Evolutionary conservation across 92 coral and sea anemone species (phyloP), one percentile per base, ranked within the genome.

Genomic region (Metridium senile): DNA sequence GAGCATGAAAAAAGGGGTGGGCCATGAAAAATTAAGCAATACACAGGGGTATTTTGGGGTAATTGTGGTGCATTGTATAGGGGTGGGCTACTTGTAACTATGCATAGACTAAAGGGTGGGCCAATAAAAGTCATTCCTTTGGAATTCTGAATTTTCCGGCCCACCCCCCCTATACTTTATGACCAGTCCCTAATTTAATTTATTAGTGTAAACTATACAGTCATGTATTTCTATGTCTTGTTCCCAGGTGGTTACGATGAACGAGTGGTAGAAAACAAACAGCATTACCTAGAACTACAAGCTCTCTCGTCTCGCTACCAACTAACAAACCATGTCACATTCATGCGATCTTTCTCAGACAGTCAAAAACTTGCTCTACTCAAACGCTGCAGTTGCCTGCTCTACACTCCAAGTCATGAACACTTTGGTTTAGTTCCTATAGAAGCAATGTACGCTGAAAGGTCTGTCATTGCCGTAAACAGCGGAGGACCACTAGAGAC

Each of bases 401-500:
- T 96, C 51, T 96, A 96, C 86, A 96, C 99, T 7, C 99, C 99
- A 11, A 92, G 97, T 58, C 77, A 96, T 58, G 99, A 96, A 79
- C 99, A 96, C 63, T 96, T 96, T 87, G 99, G 99, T 23, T 79
- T 96, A 47, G 99, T 96, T 43, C 99, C 99, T 46, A 85, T 96
- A 32, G 99, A 96, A 58, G 99, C 99, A 45, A 96, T 96, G 99
- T 96, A 92, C 76, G 89, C 84, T 84, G 78, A 74, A 29, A 75
- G 99, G 26, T 96, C 99, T 47, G 99, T 96, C 23, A 89, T 96
- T 58, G 99, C 99, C 0, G 97, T 92, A 52, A 92, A 89, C 61
- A 93, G 88, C 66, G 99, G 99, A 22, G 99, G 99, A 8, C 99
- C 99, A 16, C 78, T 96, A 28, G 99, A 96, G 79, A 93, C 99